These are phyloP conservation scores for Cassiopea xamachana DNA, from an alignment of 30 jellyfish, hydroid and myxozoan species.

Conservation along the genomic window DNA sequence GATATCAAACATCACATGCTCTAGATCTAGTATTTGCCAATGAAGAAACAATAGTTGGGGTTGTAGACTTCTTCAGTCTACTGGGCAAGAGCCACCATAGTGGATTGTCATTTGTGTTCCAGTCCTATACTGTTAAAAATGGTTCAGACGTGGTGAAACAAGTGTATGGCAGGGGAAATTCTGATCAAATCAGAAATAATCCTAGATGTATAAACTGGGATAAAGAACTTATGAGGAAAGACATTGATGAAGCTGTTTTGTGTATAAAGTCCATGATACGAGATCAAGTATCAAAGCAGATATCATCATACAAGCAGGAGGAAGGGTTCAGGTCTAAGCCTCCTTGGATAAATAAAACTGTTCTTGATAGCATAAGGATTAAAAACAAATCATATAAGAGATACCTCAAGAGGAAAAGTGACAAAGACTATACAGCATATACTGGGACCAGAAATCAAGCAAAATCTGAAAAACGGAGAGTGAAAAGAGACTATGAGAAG, in stretches of 20 bases:
- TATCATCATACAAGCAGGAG: slow-evolving; percentile 15
- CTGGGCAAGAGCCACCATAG: slow-evolving; percentile 51
- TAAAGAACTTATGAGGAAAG: slow-evolving; percentile 39
- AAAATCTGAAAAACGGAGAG: slow-evolving; percentile 6
- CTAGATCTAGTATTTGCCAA: slow-evolving; percentile 40
- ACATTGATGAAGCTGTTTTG: slow-evolving; percentile 7
- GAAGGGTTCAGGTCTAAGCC: slow-evolving; percentile 29
- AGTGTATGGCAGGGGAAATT: slow-evolving; percentile 38
- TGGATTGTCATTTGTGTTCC: slow-evolving; percentile 36
- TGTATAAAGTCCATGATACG: slow-evolving; percentile 14
- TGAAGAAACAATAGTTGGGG: slow-evolving; percentile 5
- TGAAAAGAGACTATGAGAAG: neutral
- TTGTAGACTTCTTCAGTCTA: slow-evolving; percentile 1
- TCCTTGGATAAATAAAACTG: slow-evolving; percentile 36
- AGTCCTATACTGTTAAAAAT: slow-evolving; percentile 16
- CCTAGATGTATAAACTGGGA: slow-evolving; percentile 29
- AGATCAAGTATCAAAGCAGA: slow-evolving; percentile 17
- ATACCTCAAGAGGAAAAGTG: slow-evolving; percentile 28
- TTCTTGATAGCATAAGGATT: slow-evolving; percentile 11
- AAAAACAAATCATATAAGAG: slow-evolving; percentile 37
- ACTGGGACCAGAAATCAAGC: slow-evolving; percentile 31
- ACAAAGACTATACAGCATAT: slow-evolving; percentile 23
- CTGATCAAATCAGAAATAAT: slow-evolving; percentile 15
- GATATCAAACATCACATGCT: slow-evolving; percentile 2
- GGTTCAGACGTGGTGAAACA: slow-evolving; percentile 8